Base-by-base conservation (phyloP, 2,113 vertebrate species). In the Gracilinanus agilis region DNA sequence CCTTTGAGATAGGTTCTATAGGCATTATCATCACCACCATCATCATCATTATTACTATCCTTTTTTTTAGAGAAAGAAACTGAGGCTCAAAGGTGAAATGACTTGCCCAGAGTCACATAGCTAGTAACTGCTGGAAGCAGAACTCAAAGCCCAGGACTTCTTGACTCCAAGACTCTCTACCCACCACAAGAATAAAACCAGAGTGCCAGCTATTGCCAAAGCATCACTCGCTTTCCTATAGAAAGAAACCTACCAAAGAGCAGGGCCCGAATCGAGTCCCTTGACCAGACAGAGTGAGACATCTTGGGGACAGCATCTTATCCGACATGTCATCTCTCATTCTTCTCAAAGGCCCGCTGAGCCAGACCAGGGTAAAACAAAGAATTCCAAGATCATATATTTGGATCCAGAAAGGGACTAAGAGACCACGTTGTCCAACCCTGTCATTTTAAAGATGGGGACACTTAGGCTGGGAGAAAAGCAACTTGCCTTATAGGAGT, bases 401-500 rank as follows among this genome's bases (percentile, higher is more conserved):
- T 29, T 90, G 34, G 34, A 93, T 95, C 44, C 91, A 92, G 90
- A n/a, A 13, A 67, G 11, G 56, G 29, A 34, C 58, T 27, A 58
- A 27, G 2, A 58, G 25, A 25, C 9, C 56, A 27, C 25, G 8
- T 27, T 67, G 58, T 67, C 58, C 58, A 34, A 67, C 11, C 10
- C 58, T 67, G 24, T 34, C 58, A 34, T 67, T 67, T 67, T 34
- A 34, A 27, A 34, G 58, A 67, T 34, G 11, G 25, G 56, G 27
- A 58, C 25, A 58, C 56, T 58, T 58, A 27, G 56, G 11, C 29
- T 0, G 53, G 44, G 94, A 49, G 95, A 83, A 53, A 92, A 96
- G 95, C 89, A 61, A 24, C 54, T 5, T 92, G 55, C 92, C n/a
- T 40, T 95, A 92, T 95, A 91, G 61, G 1, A 90, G 96, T 95